Evolutionary conservation across 2,113 vertebrate species (phyloP), one percentile per base, ranked within the genome.

Genomic region (Brachyistius frenatus): DNA sequence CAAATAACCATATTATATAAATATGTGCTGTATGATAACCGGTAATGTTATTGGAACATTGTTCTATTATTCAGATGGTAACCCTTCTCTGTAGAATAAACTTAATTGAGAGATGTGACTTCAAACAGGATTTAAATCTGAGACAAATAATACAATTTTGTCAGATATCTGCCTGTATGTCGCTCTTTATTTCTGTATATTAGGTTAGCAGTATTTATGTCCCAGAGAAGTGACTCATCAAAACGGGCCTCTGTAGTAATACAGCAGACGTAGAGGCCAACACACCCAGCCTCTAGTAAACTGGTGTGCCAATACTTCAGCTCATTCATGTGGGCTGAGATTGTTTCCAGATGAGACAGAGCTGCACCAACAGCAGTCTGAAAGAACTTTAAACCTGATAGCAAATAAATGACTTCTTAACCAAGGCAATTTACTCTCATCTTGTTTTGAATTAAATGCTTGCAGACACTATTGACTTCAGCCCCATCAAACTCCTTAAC

Each of bases 381-480:
- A 62, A 62, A n/a, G 11, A 53, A 36, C 36, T 63, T 32, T 53
- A 73, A 73, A 73, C 70, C 36, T 54, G 46, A 44, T n/a, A 11
- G 15, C 58, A 23, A 37, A 33, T n/a, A 31, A 63, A 62, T 62
- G 35, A 52, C 70, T 53, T 62, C 35, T 61, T 73, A 15, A 62
- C 47, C 35, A 9, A 36, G 15, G 41, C 55, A 73, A 52, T 64
- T 55, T 37, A 0, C 37, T 37, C 14, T 66, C 46, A 47, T 66
- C 62, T 66, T 49, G 7, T 32, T 50, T 13, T 33, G 50, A 35
- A 63, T 68, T 16, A 63, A 68, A 74, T 5, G n/a, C 10, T 23
- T 57, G 30, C 1, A 55, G 65, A 39, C 53, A 8, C 5, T 55
- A 41, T 63, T 36, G 78, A 64, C 53, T 64, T 33, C 36, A 32